Conservation (phyloP, 2,797 vertebrate genomes). For the Phaenicophaeus curvirostris region DNA sequence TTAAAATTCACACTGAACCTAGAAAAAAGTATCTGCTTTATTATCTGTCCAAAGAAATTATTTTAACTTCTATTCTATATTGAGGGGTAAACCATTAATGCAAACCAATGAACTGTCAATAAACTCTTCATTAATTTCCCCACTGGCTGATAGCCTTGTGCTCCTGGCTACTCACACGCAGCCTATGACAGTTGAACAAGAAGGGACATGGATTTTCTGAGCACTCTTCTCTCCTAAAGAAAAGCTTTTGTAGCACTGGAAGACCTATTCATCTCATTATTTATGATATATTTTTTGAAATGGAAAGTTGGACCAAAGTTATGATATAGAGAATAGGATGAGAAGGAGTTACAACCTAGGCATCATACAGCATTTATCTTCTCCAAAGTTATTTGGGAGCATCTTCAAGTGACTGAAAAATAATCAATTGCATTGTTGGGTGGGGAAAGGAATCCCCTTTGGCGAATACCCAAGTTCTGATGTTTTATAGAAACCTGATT, state of each 20-base stretch:
- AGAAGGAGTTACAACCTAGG: neutral
- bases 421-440: neutral
- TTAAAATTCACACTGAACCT: neutral
- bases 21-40: neutral
- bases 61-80: neutral
- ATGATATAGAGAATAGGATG: neutral
- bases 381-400: neutral
- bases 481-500: conserved; percentile 43
- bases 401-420: neutral
- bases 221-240: neutral
- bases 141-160: neutral
- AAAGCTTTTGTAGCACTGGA: neutral
- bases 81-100: neutral
- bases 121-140: neutral
- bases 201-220: neutral
- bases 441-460: neutral
- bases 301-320: neutral
- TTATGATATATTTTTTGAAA: neutral
- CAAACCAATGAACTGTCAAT: neutral
- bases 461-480: neutral
- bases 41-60: neutral
- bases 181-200: neutral
- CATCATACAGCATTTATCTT: neutral
- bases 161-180: neutral
- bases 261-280: neutral